A percentile compares a stretch with the other conserved stretches of the same genome.
phyloP scores from a whole-genome alignment of 2,888 invertebrate species.

The Danaus chrysippus region DNA sequence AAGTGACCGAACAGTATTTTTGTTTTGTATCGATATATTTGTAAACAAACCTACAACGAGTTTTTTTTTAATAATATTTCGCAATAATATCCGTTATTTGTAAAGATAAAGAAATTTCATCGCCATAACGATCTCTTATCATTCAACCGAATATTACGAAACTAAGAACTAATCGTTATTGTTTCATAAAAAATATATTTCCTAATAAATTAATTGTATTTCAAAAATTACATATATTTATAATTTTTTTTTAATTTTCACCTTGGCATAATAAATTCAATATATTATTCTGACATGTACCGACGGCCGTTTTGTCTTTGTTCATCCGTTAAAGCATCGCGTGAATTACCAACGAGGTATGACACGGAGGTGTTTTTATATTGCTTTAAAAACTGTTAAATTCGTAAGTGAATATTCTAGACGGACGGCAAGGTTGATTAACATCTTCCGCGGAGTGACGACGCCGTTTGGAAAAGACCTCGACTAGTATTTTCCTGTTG shows the following conservation, averaged over 20 bases:
- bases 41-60: constrained; percentile 4
- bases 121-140: too few relatives aligned
- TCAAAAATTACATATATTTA: not conserved
- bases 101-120: too few relatives aligned
- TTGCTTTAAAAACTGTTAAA: not conserved
- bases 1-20: constrained; percentile 34
- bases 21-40: constrained; percentile 25
- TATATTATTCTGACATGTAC: not conserved
- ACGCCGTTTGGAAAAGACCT: constrained; percentile 59
- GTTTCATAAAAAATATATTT: not conserved
- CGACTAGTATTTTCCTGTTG: constrained; percentile 67
- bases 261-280: constrained; percentile 5
- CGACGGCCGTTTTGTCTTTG: not conserved
- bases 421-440: constrained; percentile 34
- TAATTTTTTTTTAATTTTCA: not conserved
- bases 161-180: too few relatives aligned
- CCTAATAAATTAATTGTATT: not conserved
- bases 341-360: too few relatives aligned
- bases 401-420: constrained; percentile 21
- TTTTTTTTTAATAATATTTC: too few relatives aligned
- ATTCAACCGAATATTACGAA: too few relatives aligned
- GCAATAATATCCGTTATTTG: too few relatives aligned
- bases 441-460: constrained; percentile 67
- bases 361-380: not conserved
- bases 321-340: not conserved